A percentile compares a stretch with the other conserved stretches of the same genome.
These are phyloP conservation scores for Drosophila rufa DNA, from an alignment of 1,140 invertebrate species.

Conservation along the genomic window DNA sequence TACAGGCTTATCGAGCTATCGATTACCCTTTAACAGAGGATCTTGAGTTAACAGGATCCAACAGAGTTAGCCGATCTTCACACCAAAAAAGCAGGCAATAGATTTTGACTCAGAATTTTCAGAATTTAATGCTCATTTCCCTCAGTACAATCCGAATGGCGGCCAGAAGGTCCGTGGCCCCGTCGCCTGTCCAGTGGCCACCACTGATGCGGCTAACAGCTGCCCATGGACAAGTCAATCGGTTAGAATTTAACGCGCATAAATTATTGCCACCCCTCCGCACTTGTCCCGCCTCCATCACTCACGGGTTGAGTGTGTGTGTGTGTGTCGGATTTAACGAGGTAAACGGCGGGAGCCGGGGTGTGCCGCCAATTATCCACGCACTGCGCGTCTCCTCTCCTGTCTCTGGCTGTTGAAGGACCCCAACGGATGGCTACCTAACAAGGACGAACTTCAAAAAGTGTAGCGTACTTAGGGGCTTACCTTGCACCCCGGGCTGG, in stretches of 20 bases:
- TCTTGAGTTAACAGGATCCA: neutral
- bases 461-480: slow-evolving; percentile 59
- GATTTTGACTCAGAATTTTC: too few species aligned
- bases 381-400: slow-evolving; percentile 27
- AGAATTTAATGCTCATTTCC: neutral
- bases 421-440: neutral
- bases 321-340: slow-evolving; percentile 30
- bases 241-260: slow-evolving; percentile 67
- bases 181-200: neutral
- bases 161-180: neutral
- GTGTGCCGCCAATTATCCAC: slow-evolving; percentile 59
- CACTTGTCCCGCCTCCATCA: neutral
- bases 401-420: neutral
- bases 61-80: too few species aligned
- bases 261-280: slow-evolving; percentile 48
- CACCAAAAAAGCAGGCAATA: too few species aligned
- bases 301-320: neutral
- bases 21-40: neutral
- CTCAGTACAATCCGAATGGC: neutral
- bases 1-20: neutral
- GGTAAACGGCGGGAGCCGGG: slow-evolving; percentile 33
- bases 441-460: slow-evolving; percentile 27
- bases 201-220: slow-evolving; percentile 42
- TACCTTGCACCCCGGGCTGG: slow-evolving; percentile 5
- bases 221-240: slow-evolving; percentile 58